These are phyloP conservation scores for Formica selysi DNA, from an alignment of 1,140 invertebrate species.

Conservation along the genomic window DNA sequence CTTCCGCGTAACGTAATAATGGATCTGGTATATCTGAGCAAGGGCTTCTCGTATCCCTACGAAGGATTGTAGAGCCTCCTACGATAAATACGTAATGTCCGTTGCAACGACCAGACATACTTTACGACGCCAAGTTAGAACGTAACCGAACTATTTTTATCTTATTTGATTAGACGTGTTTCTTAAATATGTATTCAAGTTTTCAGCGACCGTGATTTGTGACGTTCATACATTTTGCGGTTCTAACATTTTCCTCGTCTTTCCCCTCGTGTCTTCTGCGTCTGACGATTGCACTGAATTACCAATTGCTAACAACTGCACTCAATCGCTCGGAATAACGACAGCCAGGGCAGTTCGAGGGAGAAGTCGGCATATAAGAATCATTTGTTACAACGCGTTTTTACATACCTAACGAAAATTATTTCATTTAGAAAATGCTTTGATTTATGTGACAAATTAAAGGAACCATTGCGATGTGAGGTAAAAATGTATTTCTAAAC, in stretches of 20 bases:
- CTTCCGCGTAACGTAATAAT: slow-evolving; percentile 52
- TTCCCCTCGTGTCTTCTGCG: slow-evolving; percentile 12
- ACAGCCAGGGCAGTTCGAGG: slow-evolving; percentile 41
- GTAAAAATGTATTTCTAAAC: neutral
- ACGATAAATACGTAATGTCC: slow-evolving; percentile 29
- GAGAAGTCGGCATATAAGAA: slow-evolving; percentile 53
- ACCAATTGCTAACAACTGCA: slow-evolving; percentile 78
- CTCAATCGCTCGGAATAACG: slow-evolving; percentile 78
- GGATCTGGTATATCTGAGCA: slow-evolving; percentile 40
- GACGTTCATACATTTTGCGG: neutral
- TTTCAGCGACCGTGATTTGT: neutral
- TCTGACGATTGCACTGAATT: slow-evolving; percentile 74
- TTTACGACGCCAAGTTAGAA: neutral
- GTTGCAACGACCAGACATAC: neutral
- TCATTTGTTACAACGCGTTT: slow-evolving; percentile 58
- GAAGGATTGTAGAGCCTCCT: slow-evolving; percentile 14
- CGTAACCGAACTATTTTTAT: neutral
- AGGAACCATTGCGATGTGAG: neutral
- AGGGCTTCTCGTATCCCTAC: neutral
- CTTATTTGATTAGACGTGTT: neutral
- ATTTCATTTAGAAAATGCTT: neutral
- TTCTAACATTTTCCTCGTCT: neutral
- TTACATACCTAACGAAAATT: neutral
- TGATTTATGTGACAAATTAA: neutral
- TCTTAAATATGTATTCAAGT: neutral